Evolutionary conservation across 2,797 vertebrate genomes (phyloP), one percentile per base, ranked within the genome.

Genomic region (Semaprochilodus insignis): DNA sequence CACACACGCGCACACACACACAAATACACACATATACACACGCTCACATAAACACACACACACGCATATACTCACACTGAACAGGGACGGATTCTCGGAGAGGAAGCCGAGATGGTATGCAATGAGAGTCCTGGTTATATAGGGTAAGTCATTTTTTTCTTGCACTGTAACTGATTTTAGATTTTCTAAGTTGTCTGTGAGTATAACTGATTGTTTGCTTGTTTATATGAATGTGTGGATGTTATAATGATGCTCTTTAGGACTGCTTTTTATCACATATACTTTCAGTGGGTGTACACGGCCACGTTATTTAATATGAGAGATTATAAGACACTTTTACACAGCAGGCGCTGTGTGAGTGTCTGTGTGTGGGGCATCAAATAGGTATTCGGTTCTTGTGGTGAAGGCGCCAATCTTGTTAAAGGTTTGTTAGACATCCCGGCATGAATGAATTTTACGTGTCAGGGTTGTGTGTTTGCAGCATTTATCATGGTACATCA

Each of bases 121-220:
- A 77, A 80, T 87, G 85, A 80, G 69, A 83, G 80, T 52, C 75
- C 81, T 83, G 76, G 87, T 86, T 55, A 77, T 85, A 82, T 81
- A 77, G 78, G 87, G 86, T 87, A 84, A 86, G 88, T 91, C 31
- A 31, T 84, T 62, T 3, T 67, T 63, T 34, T 67, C 21, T 19
- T 88, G 34, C 67, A 54, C 87, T 87, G 89, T 90, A 82, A 90
- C 90, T 75, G 87, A 88, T 89, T 92, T 88, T 40, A 15, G 83
- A 88, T 89, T 83, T 91, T 90, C 84, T 51, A 52, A 57, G 78
- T 36, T 76, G 65, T 67, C 25, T 81, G 63, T 67, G 59, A 17
- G 65, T 67, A 54, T 69, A 27, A 19, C 36, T 57, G 83, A 21
- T 74, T 81, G 60, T 83, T 78, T 81, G 44, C 25, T 72, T 79